phyloP scores from a whole-genome alignment of 2,888 invertebrate genomes.

The Holacanthella duospinosa region DNA sequence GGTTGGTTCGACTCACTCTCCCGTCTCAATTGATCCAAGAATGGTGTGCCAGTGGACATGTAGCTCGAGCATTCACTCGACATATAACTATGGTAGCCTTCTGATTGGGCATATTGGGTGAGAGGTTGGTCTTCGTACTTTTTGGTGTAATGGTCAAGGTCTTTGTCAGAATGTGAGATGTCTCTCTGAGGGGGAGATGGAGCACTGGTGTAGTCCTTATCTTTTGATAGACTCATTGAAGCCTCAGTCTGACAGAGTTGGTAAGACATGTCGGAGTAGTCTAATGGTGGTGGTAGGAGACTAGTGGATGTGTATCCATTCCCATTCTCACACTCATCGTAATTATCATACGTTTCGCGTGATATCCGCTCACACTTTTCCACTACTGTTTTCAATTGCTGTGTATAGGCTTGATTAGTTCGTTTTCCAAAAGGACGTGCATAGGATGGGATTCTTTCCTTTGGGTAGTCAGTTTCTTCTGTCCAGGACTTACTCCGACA shows the following conservation, averaged over 20 bases:
- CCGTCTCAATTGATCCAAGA: slow-evolving; percentile 56
- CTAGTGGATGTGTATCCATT: slow-evolving; percentile 20
- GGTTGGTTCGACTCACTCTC: slow-evolving; percentile 43
- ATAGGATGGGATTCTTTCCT: slow-evolving; percentile 53
- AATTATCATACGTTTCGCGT: slow-evolving; percentile 30
- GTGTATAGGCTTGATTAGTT: slow-evolving; percentile 48
- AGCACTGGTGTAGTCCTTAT: slow-evolving; percentile 54
- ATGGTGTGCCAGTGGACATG: slow-evolving; percentile 51
- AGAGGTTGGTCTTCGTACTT: slow-evolving; percentile 45
- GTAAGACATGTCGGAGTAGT: slow-evolving; percentile 42
- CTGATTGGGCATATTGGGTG: slow-evolving; percentile 61
- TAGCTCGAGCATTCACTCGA: slow-evolving; percentile 57
- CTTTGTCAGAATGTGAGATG: slow-evolving; percentile 40
- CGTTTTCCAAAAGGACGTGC: slow-evolving; percentile 48
- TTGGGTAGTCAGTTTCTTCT: slow-evolving; percentile 58
- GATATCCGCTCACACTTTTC: slow-evolving; percentile 57
- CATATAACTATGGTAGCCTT: slow-evolving; percentile 69
- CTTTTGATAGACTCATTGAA: not conserved
- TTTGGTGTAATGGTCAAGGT: slow-evolving; percentile 59
- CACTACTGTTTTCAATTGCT: slow-evolving; percentile 61
- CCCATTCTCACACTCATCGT: not conserved
- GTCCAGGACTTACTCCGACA: slow-evolving; percentile 60
- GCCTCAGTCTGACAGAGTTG: slow-evolving; percentile 49
- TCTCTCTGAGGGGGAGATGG: slow-evolving; percentile 62
- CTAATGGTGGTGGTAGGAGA: slow-evolving; percentile 38